Percentiles rank a stretch among this genome's conserved stretches.
Evolutionary conservation across 2,113 vertebrate genomes (phyloP).

Genomic region (Micronycteris hirsuta): DNA sequence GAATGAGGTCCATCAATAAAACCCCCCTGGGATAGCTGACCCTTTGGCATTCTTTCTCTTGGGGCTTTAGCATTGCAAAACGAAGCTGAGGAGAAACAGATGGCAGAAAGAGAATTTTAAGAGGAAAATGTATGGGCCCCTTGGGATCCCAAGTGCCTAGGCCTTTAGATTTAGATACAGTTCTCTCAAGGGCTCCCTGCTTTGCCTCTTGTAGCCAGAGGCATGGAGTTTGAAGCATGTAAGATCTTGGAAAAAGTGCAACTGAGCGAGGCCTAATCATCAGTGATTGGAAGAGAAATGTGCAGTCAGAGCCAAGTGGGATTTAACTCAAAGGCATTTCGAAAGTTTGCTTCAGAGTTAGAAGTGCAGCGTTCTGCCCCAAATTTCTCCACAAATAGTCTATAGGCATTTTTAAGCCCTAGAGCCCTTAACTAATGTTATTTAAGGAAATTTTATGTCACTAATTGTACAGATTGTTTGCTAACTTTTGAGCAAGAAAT

Average conservation of each 20-base stretch:
- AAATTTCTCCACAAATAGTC: constrained; percentile 46
- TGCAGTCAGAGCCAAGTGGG: constrained; percentile 11
- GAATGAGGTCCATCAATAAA: background rate
- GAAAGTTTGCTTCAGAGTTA: constrained; percentile 55
- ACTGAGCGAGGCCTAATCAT: constrained; percentile 18
- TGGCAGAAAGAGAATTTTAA: background rate
- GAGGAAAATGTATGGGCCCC: background rate
- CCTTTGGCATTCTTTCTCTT: background rate
- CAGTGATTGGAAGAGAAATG: constrained; percentile 30
- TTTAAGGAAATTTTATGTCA: constrained; percentile 69
- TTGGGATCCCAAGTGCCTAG: background rate
- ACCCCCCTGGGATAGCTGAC: background rate
- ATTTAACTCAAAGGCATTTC: constrained; percentile 46
- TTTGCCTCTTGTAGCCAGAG: constrained; percentile 1
- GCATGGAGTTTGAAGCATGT: background rate
- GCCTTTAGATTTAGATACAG: background rate
- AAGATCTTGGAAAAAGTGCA: constrained; percentile 31
- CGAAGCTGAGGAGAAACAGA: background rate
- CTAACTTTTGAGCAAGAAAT: constrained; percentile 67
- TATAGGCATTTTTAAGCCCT: constrained; percentile 47
- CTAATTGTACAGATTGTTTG: constrained; percentile 68
- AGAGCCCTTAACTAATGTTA: constrained; percentile 63
- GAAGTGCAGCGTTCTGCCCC: constrained; percentile 51
- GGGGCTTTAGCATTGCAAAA: background rate
- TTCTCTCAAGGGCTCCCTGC: background rate